Percentiles rank a stretch among this genome's conserved stretches.
Evolutionary conservation across 2,113 vertebrate genomes (phyloP).

Genomic region (Parotia lawesii): DNA sequence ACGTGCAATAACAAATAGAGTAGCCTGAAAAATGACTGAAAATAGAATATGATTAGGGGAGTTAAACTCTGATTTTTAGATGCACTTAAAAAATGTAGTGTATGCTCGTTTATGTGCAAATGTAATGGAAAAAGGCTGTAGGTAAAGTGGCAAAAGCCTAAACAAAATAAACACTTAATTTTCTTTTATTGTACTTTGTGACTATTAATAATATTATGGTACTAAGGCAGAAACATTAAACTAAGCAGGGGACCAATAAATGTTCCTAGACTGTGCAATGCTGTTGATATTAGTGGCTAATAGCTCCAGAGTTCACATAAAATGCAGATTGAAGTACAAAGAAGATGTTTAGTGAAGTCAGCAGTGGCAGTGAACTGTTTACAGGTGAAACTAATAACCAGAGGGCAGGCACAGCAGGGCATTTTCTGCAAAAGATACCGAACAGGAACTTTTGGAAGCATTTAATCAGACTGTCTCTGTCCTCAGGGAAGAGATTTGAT

Average conservation of each 20-base stretch:
- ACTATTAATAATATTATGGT: slow-evolving; percentile 76
- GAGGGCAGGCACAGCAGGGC: slow-evolving; percentile 49
- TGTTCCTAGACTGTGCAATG: slow-evolving; percentile 69
- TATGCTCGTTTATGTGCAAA: slow-evolving; percentile 80
- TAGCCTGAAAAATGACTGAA: slow-evolving; percentile 55
- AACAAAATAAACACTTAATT: slow-evolving; percentile 79
- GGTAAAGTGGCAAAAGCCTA: slow-evolving; percentile 74
- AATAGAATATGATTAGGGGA: slow-evolving; percentile 72
- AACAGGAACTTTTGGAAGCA: slow-evolving; percentile 41
- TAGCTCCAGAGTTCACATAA: slow-evolving; percentile 73
- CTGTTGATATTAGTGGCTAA: slow-evolving; percentile 76
- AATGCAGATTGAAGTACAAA: slow-evolving; percentile 74
- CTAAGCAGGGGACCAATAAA: slow-evolving; percentile 76
- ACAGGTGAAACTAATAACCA: slow-evolving; percentile 70
- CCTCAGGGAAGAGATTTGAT: slow-evolving; percentile 20
- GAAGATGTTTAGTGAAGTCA: slow-evolving; percentile 71
- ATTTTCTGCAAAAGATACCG: slow-evolving; percentile 28
- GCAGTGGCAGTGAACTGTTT: slow-evolving; percentile 66
- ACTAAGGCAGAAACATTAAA: slow-evolving; percentile 76
- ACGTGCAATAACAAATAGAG: slow-evolving; percentile 26
- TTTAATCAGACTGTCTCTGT: background rate
- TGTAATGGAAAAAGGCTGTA: slow-evolving; percentile 78
- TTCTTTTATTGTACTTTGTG: slow-evolving; percentile 75
- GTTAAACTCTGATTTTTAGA: slow-evolving; percentile 65
- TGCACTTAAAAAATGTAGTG: slow-evolving; percentile 69